Percentiles rank a stretch among this genome's conserved stretches.
Evolutionary conservation across 2,113 vertebrate species (phyloP).

Genomic region (Misgurnus anguillicaudatus): DNA sequence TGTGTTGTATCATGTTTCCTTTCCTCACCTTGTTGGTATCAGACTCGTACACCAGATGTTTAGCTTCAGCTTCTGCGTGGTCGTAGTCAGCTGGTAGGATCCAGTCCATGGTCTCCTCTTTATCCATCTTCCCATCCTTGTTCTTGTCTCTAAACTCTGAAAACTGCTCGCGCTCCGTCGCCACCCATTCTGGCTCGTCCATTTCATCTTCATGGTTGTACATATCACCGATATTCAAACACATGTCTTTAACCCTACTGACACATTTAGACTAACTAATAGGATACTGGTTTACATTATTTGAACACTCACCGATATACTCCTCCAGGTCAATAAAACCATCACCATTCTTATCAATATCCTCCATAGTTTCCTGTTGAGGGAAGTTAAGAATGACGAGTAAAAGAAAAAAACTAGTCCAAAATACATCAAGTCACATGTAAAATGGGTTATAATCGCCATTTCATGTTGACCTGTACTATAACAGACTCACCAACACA

Average conservation of each 20-base stretch:
- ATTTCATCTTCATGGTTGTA: slow-evolving; percentile 78
- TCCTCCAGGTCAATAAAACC: slow-evolving; percentile 90
- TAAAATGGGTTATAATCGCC: background rate
- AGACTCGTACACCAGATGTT: slow-evolving; percentile 88
- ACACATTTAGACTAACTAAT: background rate
- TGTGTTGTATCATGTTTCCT: background rate
- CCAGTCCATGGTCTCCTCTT: slow-evolving; percentile 90
- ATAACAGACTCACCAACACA: slow-evolving; percentile 77
- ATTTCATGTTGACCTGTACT: too few species aligned
- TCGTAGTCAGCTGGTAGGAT: slow-evolving; percentile 89
- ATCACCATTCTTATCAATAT: slow-evolving; percentile 91
- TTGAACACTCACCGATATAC: slow-evolving; percentile 83
- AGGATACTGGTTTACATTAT: background rate
- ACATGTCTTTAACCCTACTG: background rate
- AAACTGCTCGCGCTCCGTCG: slow-evolving; percentile 88
- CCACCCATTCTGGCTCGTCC: slow-evolving; percentile 90
- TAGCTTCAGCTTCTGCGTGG: slow-evolving; percentile 86
- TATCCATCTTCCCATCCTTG: slow-evolving; percentile 90
- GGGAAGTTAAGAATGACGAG: slow-evolving; percentile 1
- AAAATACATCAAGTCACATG: too few species aligned
- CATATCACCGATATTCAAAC: slow-evolving; percentile 79
- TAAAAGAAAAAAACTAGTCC: background rate
- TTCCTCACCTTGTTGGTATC: slow-evolving; percentile 83
- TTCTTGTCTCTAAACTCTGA: slow-evolving; percentile 91
- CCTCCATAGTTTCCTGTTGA: slow-evolving; percentile 90